These are phyloP conservation scores for Achatina immaculata DNA, from an alignment of 1,140 invertebrate genomes.

Conservation along the genomic window DNA sequence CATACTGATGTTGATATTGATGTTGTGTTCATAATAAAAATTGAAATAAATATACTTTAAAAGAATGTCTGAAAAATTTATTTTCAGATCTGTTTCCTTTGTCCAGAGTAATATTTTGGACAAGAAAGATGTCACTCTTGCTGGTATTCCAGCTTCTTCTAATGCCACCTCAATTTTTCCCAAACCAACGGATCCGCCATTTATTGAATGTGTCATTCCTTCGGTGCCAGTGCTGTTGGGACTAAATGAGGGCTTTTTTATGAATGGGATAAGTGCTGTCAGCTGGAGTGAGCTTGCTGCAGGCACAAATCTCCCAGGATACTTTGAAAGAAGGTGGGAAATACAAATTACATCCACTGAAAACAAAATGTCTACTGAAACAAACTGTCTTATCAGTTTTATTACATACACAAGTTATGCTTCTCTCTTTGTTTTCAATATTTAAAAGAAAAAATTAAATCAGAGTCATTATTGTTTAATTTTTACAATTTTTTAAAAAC, in stretches of 20 bases:
- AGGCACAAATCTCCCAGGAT: not conserved
- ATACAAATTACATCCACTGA: too few relatives aligned
- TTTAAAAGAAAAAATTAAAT: too few relatives aligned
- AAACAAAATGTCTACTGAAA: too few relatives aligned
- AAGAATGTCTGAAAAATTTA: too few relatives aligned
- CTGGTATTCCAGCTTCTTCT: constrained; percentile 24
- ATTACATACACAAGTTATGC: too few relatives aligned
- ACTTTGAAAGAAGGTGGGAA: constrained; percentile 12
- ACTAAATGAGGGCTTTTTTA: not conserved
- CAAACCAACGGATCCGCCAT: not conserved
- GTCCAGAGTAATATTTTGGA: not conserved
- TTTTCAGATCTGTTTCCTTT: not conserved
- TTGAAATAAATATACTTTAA: too few relatives aligned
- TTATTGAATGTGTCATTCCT: not conserved
- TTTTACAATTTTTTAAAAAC: too few relatives aligned
- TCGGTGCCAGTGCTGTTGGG: not conserved
- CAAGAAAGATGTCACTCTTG: constrained; percentile 14
- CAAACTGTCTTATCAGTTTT: too few relatives aligned
- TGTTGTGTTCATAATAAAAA: too few relatives aligned
- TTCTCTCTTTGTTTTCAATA: too few relatives aligned
- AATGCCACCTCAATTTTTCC: not conserved
- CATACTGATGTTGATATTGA: too few relatives aligned
- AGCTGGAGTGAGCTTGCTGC: not conserved
- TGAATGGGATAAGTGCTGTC: constrained; percentile 17
- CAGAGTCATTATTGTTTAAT: too few relatives aligned